Base-by-base conservation (phyloP, 2,113 vertebrate species). In the Trachemys scripta region DNA sequence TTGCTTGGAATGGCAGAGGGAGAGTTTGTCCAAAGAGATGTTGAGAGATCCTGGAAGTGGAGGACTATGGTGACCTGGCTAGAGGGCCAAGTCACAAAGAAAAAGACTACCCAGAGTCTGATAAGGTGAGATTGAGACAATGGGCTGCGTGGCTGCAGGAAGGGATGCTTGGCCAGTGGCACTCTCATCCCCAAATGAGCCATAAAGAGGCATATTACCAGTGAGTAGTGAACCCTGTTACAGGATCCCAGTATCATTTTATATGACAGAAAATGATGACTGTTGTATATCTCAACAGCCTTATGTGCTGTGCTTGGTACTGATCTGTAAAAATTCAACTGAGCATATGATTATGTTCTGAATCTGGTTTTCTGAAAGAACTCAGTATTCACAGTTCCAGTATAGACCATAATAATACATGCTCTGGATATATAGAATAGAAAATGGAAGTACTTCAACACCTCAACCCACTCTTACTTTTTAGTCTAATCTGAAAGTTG, bases 401-500 rank as follows among this genome's bases (percentile, higher is more conserved):
- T n/a, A 79, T 79, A 93, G 82, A 75, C 78, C 92, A 76, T 62
- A 89, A 90, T 93, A 80, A 90, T 93, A 72, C 69, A 82, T 92
- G 56, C 69, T 82, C 83, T 90, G 79, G 80, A 89, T 16, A 97
- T 94, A 83, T 72, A 80, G 85, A 91, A 95, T 86, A 88, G 84
- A 81, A 95, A 93, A 78, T 57, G 50, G 80, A 89, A 84, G 65
- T 35, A 84, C 45, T 97, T 90, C 75, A 79, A 31, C 9, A 91
- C 11, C 29, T 91, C 42, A 42, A 87, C 85, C 85, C 38, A 22
- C 90, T 91, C 8, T 54, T 91, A 59, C 6, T 59, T 92, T 93
- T 85, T 86, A 93, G 45, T 86, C 82, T 92, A 86, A 81, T 88
- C 49, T 69, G 42, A 84, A 94, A 93, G 56, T 82, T 93, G 90